Conservation (phyloP, 2,113 vertebrate genomes). For the Sigmodon hispidus region DNA sequence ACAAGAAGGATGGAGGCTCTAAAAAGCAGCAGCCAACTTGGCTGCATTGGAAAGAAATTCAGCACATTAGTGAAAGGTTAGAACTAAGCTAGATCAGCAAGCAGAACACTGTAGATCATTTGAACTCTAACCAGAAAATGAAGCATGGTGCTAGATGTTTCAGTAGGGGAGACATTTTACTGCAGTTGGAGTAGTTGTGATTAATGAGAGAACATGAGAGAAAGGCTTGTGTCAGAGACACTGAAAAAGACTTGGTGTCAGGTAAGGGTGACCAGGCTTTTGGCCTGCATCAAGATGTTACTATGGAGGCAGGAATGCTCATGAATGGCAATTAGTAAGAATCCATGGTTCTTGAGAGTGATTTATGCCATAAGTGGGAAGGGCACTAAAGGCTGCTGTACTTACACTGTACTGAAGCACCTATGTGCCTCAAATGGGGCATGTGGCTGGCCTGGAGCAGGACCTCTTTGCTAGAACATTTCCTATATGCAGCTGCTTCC, state of each 20-base stretch:
- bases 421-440: neutral
- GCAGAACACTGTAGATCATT: neutral
- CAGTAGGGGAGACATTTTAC: fast-evolving
- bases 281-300: too few species aligned
- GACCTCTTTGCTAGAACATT: neutral
- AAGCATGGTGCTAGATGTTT: neutral
- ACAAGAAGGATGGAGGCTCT: fast-evolving
- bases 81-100: neutral
- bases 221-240: neutral
- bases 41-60: neutral
- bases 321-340: neutral
- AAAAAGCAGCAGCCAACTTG: too few species aligned
- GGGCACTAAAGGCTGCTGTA: fast-evolving
- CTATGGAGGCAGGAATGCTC: too few species aligned
- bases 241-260: neutral
- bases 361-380: fast-evolving
- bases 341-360: neutral
- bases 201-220: fast-evolving
- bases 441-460: neutral
- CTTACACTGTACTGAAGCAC: too few species aligned
- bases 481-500: neutral
- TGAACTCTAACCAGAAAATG: neutral
- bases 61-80: too few species aligned
- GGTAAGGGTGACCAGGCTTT: neutral
- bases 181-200: too few species aligned